Evolutionary conservation across 30 jellyfish, hydroid and myxozoan species (phyloP), one percentile per base, ranked within the genome.

Genomic region (Euphysa ruthae): DNA sequence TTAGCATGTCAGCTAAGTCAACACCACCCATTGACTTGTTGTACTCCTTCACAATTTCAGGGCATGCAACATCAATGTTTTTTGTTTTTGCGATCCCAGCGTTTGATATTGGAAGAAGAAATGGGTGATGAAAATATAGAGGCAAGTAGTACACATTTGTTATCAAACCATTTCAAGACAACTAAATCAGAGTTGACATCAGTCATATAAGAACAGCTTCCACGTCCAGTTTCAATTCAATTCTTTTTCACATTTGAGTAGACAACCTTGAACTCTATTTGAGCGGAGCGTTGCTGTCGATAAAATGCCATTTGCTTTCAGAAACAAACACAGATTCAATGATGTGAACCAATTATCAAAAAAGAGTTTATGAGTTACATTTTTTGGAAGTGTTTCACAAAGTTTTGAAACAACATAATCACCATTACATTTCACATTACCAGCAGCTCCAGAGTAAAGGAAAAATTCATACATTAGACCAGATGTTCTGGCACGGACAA

Each of bases 11-110:
- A 16, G 88, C 82, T 14, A 79, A 71, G 65, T 79, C 89, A 34
- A 70, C 89, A 8, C 93, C 93, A 6, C 89, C 90, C 93, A 74
- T 75, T 27, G 82, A 77, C 44, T 58, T 31, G 78, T 75, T 83
- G 50, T 83, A 83, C 62, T 52, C 54, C 26, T 29, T 38, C 35
- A 83, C 73, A 19, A 83, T 55, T 52, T 70, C 65, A 3, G 93
- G 87, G 55, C 88, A 66, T 54, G 51, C 43, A 27, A 82, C 75
- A 15, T 74, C 69, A 35, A 26, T 82, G 28, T 65, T 31, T n/a
- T 31, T 62, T 83, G 27, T 35, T 35, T 49, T 74, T 82, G 29
- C 70, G 50, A 68, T 80, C 25, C 93, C 93, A 75, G 43, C 93
- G 46, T 71, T 68, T 24, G 18, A 80, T 50, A 31, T 29, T 57